Evolutionary conservation across 2,797 vertebrate genomes (phyloP), one percentile per base, ranked within the genome.

Genomic region (Anguilla megastoma): DNA sequence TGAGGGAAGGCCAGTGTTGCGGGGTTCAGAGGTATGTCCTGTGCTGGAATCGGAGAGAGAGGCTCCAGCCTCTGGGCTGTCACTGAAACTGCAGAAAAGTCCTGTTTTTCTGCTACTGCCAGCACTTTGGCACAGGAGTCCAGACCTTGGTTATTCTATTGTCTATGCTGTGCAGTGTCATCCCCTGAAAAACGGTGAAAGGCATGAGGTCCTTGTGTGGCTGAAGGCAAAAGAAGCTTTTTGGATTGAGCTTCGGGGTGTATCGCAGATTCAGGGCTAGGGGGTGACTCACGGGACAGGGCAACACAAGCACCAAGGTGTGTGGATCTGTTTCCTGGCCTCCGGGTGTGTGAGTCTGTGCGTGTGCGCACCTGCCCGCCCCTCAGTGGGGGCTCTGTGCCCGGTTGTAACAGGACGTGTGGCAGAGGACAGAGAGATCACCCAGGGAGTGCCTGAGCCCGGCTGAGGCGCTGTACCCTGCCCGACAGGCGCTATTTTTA

Each of bases 401-500:
- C 14, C 14, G 41, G 21, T 21, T 82, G 79, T 50, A 79, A 24
- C 45, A 8, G 24, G 41, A n/a, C 21, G 79, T 82, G 79, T 82
- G 41, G 18, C 36, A 45, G 87, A 56, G 66, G 69, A 63, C 56
- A 18, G 12, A 30, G 84, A 86, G 54, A 60, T 80, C 71, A 48
- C 54, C n/a, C 50, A 12, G 58, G 69, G 84, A 80, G 54, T n/a
- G 69, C 85, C 52, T 16, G 48, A 41, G 80, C 82, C 48, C 84
- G 86, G 33, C 24, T 36, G 30, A 66, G 30, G 58, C 54, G 63
- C 79, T 45, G 36, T 74, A 79, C 80, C 60, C 58, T 16, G 56
- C 74, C 74, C 21, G 33, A 12, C 74, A 41, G 87, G 58, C 87
- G 48, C 66, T 87, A 80, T 86, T 82, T 48, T 0, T 89, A 88